Conservation (phyloP, 2,888 invertebrate species). For the Anagyrus pseudococci region DNA sequence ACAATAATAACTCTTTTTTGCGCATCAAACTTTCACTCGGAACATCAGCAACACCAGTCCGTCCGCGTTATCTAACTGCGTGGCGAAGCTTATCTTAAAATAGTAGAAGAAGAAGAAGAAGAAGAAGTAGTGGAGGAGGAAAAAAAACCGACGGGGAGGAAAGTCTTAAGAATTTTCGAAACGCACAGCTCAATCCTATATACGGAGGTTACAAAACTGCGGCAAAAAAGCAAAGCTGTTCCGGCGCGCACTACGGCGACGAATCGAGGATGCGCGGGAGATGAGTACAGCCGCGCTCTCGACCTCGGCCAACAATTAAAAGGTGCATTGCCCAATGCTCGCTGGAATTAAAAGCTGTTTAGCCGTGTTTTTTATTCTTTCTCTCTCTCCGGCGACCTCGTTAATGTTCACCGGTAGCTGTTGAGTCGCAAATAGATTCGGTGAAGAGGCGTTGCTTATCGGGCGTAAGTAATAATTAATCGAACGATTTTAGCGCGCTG, state of each 20-base stretch:
- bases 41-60: constrained; percentile 1
- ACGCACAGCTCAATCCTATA: no score
- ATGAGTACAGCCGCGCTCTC: neutral
- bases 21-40: constrained; percentile 23
- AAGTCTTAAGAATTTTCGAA: constrained; percentile 1
- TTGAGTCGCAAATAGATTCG: no score
- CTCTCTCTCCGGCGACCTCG: no score
- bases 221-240: neutral
- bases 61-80: constrained; percentile 19
- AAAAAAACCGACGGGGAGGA: neutral
- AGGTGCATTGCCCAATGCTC: constrained; percentile 5
- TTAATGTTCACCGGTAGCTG: no score
- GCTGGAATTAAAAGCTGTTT: neutral
- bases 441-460: no score
- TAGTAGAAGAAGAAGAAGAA: neutral
- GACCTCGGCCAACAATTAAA: constrained; percentile 18
- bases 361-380: neutral
- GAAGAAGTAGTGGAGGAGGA: neutral
- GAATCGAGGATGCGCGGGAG: neutral
- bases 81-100: neutral
- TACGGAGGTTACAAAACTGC: constrained; percentile 8
- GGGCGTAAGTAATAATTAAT: no score
- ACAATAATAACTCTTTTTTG: constrained; percentile 16
- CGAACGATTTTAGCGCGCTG: no score
- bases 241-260: no score